A percentile compares a stretch with the other conserved stretches of the same genome.
Evolutionary conservation across 1,140 invertebrate genomes (phyloP).

Genomic region (Lepidurus packardi): DNA sequence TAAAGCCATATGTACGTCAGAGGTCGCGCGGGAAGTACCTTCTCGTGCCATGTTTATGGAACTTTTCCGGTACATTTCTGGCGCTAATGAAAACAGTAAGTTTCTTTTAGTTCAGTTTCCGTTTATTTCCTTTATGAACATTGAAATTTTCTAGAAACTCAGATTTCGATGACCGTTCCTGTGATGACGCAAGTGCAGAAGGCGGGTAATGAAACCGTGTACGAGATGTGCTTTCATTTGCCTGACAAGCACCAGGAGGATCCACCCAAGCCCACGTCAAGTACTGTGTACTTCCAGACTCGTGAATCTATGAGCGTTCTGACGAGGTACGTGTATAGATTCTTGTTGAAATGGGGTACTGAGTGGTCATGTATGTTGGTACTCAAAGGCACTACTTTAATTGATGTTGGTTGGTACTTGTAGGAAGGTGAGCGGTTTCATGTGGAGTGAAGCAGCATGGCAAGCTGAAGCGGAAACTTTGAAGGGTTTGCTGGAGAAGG

Average conservation of each 20-base stretch:
- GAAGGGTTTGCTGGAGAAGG: constrained; percentile 33
- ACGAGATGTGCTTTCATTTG: constrained; percentile 45
- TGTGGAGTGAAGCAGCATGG: constrained; percentile 32
- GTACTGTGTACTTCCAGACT: constrained; percentile 42
- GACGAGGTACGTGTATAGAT: constrained; percentile 38
- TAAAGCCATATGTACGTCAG: constrained; percentile 38
- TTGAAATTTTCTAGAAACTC: constrained; percentile 34
- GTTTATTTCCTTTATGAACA: background rate
- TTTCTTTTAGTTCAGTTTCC: background rate
- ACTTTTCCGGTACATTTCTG: constrained; percentile 38
- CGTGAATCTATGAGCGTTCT: constrained; percentile 41
- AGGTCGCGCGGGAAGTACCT: constrained; percentile 34
- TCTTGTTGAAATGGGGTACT: background rate
- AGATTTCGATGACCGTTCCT: constrained; percentile 38
- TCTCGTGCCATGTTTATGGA: constrained; percentile 38
- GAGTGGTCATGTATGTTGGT: background rate
- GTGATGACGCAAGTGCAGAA: constrained; percentile 37
- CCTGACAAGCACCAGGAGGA: constrained; percentile 40
- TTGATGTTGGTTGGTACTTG: constrained; percentile 10
- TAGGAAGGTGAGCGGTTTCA: constrained; percentile 33
- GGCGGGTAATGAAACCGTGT: constrained; percentile 40
- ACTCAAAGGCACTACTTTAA: background rate
- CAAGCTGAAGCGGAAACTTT: constrained; percentile 28
- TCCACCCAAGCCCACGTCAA: constrained; percentile 42
- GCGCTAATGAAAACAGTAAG: constrained; percentile 37